These are phyloP conservation scores for Rachycentron canadum DNA, from an alignment of 2,797 vertebrate genomes.

Conservation along the genomic window DNA sequence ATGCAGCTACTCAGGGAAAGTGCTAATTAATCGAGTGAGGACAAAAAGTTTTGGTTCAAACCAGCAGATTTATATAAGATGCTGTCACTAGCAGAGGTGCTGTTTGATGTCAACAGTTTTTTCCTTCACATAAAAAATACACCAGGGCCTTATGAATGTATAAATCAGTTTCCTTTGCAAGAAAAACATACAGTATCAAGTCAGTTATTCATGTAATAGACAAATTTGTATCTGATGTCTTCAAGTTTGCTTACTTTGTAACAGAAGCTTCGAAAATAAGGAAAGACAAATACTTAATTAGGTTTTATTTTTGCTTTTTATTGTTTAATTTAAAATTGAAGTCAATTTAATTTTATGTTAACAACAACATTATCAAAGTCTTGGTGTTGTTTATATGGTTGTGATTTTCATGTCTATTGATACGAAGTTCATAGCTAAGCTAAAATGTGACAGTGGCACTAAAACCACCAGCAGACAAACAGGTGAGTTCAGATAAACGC, in stretches of 20 bases:
- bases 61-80: conserved; percentile 49
- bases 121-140: conserved; percentile 14
- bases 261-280: not conserved
- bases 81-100: conserved; percentile 28
- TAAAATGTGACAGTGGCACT: not conserved
- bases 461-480: not conserved
- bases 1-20: conserved; percentile 80
- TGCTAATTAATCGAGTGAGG: conserved; percentile 80
- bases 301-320: not conserved
- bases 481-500: not conserved
- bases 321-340: not conserved
- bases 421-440: no score
- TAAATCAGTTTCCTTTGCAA: not conserved
- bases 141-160: conserved; percentile 10
- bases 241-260: not conserved
- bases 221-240: not conserved
- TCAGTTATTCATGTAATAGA: not conserved
- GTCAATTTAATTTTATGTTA: no score
- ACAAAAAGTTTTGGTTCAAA: conserved; percentile 54
- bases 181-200: no score
- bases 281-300: not conserved
- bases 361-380: not conserved
- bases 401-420: not conserved
- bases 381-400: not conserved
- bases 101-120: conserved; percentile 35